phyloP scores from a whole-genome alignment of 1,140 invertebrate genomes.

The Drosophila pachea region DNA sequence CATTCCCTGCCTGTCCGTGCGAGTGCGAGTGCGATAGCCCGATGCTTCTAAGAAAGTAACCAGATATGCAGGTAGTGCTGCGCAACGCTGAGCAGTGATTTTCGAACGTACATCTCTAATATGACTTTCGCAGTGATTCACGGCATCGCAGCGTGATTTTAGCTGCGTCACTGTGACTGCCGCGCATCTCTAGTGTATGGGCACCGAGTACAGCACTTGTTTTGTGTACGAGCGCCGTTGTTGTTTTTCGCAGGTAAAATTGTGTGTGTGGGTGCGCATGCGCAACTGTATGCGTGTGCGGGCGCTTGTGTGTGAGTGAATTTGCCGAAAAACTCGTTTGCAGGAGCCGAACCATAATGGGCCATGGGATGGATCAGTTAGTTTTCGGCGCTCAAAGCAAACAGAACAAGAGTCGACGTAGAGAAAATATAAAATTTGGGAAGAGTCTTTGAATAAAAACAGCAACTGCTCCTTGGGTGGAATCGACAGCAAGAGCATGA shows the following conservation, averaged over 20 bases:
- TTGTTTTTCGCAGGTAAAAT: slow-evolving; percentile 53
- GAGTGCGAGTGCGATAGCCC: slow-evolving; percentile 19
- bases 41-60: slow-evolving; percentile 54
- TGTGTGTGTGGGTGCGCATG: slow-evolving; percentile 33
- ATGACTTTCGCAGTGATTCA: slow-evolving; percentile 1
- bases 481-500: slow-evolving; percentile 29
- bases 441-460: not conserved
- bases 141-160: not conserved
- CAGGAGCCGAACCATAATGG: slow-evolving; percentile 10
- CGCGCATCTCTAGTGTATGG: slow-evolving; percentile 24
- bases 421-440: slow-evolving; percentile 1
- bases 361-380: slow-evolving; percentile 24
- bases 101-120: not conserved
- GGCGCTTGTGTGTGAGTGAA: slow-evolving; percentile 16
- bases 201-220: slow-evolving; percentile 26
- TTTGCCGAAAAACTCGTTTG: slow-evolving; percentile 48
- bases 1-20: not conserved
- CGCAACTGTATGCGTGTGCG: slow-evolving; percentile 36
- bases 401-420: slow-evolving; percentile 24
- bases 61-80: slow-evolving; percentile 46
- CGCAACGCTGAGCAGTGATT: slow-evolving; percentile 1
- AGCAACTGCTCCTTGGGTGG: not conserved
- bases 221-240: slow-evolving; percentile 28
- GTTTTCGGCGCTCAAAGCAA: slow-evolving; percentile 50
- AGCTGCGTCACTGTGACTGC: not conserved